Conservation (phyloP, 2,888 invertebrate genomes). For the Boloria euphrosyne region DNA sequence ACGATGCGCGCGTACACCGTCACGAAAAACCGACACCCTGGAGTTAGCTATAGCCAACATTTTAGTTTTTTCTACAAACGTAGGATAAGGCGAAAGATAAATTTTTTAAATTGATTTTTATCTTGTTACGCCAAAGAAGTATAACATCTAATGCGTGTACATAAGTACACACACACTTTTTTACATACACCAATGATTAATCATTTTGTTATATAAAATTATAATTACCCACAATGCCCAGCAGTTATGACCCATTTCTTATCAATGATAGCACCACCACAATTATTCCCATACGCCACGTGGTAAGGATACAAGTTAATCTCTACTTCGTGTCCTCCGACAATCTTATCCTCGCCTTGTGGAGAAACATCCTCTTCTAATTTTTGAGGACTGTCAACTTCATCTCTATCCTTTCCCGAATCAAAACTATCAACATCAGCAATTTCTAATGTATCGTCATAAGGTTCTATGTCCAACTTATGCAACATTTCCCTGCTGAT, state of each 20-base stretch:
- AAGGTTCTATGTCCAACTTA: constrained; percentile 61
- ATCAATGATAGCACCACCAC: constrained; percentile 73
- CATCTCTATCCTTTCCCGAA: constrained; percentile 49
- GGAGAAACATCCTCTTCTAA: constrained; percentile 30
- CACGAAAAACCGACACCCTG: no score
- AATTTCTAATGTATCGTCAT: constrained; percentile 59
- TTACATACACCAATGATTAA: no score
- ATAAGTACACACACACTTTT: no score
- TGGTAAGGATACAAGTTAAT: constrained; percentile 75
- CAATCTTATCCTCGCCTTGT: constrained; percentile 66
- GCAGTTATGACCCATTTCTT: constrained; percentile 71
- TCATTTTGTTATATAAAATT: not conserved
- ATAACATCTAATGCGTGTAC: no score
- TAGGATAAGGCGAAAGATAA: no score
- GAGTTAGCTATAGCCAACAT: no score
- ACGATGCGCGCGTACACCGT: no score
- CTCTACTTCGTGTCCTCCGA: constrained; percentile 68
- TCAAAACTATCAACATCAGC: constrained; percentile 63
- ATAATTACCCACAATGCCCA: constrained; percentile 75
- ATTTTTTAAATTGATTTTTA: no score
- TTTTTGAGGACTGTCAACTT: constrained; percentile 13
- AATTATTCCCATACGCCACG: constrained; percentile 69
- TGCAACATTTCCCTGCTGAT: constrained; percentile 38
- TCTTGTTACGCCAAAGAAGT: no score
- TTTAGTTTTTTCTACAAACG: no score